phyloP scores from a whole-genome alignment of 2,113 vertebrate species.

The Pangasianodon hypophthalmus region DNA sequence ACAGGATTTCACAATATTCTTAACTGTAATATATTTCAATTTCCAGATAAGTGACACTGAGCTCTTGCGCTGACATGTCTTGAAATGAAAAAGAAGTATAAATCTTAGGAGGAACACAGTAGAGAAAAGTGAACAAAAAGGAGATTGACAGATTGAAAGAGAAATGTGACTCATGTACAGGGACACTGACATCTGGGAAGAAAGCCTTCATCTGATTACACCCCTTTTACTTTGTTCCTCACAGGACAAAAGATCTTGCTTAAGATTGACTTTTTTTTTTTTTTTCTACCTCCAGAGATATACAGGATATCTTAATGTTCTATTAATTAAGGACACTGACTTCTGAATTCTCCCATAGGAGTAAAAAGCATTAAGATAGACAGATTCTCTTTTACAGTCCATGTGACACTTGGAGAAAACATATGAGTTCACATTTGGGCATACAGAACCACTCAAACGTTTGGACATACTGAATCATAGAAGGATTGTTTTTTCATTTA shows the following conservation, averaged over 20 bases:
- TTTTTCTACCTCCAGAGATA: not conserved
- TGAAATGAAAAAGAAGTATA: not conserved
- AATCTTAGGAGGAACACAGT: not conserved
- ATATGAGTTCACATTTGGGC: not conserved
- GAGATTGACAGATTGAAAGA: not conserved
- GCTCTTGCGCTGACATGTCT: conserved; percentile 3
- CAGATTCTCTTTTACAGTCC: not conserved
- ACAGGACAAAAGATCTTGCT: not conserved
- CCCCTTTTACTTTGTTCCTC: not conserved
- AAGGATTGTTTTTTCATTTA: not conserved
- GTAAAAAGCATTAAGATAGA: not conserved
- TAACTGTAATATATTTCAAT: not conserved
- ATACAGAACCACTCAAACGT: not conserved
- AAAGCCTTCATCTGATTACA: not conserved
- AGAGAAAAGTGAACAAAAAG: not conserved
- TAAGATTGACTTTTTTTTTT: not conserved
- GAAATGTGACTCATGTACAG: not conserved
- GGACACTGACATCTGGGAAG: not conserved
- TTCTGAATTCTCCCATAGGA: not conserved
- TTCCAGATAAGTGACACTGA: conserved; percentile 12
- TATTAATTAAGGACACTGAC: not conserved
- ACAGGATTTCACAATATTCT: conserved; percentile 14
- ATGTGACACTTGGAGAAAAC: not conserved
- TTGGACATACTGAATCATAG: not conserved
- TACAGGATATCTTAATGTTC: not conserved